Conservation (phyloP, 2,113 vertebrate species). For the Tragulus kanchil region DNA sequence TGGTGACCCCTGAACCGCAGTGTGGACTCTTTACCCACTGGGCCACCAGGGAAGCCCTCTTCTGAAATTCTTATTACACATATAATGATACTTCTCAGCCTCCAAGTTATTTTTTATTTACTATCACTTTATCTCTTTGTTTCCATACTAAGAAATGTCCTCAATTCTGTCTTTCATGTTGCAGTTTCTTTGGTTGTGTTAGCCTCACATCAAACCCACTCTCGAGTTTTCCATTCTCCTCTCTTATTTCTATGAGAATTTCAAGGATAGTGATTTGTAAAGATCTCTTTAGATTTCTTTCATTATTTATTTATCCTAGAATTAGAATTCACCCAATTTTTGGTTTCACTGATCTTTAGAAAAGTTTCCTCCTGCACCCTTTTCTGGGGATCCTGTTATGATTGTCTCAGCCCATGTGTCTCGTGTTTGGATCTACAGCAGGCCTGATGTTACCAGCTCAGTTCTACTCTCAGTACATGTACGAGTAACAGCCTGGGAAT, state of each 20-base stretch:
- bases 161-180: neutral
- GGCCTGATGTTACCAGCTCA: neutral
- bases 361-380: neutral
- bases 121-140: neutral
- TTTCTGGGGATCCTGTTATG: neutral
- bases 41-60: no score
- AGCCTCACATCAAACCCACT: neutral
- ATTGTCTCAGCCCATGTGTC: neutral
- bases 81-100: neutral
- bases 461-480: neutral
- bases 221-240: neutral
- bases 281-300: neutral
- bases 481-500: neutral
- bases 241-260: slow-evolving; percentile 5
- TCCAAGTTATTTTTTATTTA: neutral
- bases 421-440: neutral
- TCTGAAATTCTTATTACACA: neutral
- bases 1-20: no score
- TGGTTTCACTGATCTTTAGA: neutral
- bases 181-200: neutral
- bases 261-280: neutral
- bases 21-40: no score
- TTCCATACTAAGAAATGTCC: neutral
- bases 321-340: neutral
- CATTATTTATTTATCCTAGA: neutral